phyloP scores from a whole-genome alignment of 1,140 invertebrate species.

The Brachionus plicatilis region DNA sequence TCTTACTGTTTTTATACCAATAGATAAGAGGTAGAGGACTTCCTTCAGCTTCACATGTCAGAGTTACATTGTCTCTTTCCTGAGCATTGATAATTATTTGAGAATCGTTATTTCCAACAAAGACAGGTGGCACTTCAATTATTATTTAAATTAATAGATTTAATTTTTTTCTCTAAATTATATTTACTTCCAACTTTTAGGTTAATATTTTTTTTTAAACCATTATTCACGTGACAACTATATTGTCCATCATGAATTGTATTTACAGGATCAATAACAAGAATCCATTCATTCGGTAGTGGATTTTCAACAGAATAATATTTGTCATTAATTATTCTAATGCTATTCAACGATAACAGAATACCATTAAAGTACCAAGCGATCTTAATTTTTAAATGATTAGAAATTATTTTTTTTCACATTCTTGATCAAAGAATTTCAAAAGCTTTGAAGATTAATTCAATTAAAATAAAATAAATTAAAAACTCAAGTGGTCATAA shows the following conservation, averaged over 20 bases:
- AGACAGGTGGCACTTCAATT: conserved; percentile 18
- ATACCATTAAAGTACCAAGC: conserved; percentile 37
- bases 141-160: not conserved
- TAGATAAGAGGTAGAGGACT: conserved; percentile 16
- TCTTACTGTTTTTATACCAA: conserved; percentile 39
- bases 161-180: not conserved
- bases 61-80: conserved; percentile 16
- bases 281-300: not conserved
- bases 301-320: conserved; percentile 9
- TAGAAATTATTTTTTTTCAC: not conserved
- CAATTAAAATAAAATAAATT: not conserved
- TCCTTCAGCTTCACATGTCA: conserved; percentile 28
- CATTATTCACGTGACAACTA: conserved; percentile 25
- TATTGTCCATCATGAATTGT: conserved; percentile 3
- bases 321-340: conserved; percentile 32
- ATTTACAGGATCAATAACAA: conserved; percentile 26
- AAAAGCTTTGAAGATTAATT: not conserved
- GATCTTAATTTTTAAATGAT: conserved; percentile 24
- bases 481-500: conserved; percentile 22
- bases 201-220: conserved; percentile 5
- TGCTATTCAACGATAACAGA: conserved; percentile 10
- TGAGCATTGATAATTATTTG: conserved; percentile 27
- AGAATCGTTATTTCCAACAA: conserved; percentile 12
- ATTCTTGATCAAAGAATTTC: not conserved
- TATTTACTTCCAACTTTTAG: conserved; percentile 24